These are phyloP conservation scores for Menura novaehollandiae DNA, from an alignment of 2,113 vertebrate species.

Conservation along the genomic window DNA sequence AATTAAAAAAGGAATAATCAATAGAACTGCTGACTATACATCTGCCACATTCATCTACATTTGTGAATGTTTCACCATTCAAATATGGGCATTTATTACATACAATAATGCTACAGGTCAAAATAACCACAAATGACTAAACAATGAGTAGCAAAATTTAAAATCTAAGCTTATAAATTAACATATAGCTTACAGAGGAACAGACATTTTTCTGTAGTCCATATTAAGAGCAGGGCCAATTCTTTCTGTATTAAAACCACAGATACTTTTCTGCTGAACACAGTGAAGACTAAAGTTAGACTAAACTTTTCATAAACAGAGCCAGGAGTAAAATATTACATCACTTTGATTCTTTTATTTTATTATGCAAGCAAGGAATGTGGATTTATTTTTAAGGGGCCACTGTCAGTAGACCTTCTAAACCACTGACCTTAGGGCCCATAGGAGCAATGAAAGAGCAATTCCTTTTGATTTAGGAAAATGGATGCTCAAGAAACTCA, in stretches of 20 bases:
- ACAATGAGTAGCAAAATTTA: background rate
- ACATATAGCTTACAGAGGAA: background rate
- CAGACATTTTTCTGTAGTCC: background rate
- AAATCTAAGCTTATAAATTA: background rate
- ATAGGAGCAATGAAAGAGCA: background rate
- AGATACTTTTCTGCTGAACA: background rate
- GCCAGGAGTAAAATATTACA: background rate
- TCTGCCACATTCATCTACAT: background rate
- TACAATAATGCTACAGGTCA: background rate
- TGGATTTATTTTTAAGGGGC: background rate
- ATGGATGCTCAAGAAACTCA: accelerated
- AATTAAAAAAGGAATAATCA: background rate
- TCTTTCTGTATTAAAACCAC: background rate
- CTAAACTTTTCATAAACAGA: background rate
- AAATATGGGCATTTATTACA: background rate
- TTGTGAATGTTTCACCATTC: background rate
- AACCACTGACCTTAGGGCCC: background rate
- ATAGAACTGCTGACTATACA: background rate
- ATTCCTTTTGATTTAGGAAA: background rate
- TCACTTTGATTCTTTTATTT: background rate
- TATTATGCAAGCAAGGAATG: background rate
- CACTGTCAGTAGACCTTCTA: background rate
- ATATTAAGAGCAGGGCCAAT: background rate
- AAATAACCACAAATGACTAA: background rate
- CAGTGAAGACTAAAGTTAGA: background rate